Evolutionary conservation across 2,797 vertebrate species (phyloP), one percentile per base, ranked within the genome.

Genomic region (Tauraco hartlaubi): DNA sequence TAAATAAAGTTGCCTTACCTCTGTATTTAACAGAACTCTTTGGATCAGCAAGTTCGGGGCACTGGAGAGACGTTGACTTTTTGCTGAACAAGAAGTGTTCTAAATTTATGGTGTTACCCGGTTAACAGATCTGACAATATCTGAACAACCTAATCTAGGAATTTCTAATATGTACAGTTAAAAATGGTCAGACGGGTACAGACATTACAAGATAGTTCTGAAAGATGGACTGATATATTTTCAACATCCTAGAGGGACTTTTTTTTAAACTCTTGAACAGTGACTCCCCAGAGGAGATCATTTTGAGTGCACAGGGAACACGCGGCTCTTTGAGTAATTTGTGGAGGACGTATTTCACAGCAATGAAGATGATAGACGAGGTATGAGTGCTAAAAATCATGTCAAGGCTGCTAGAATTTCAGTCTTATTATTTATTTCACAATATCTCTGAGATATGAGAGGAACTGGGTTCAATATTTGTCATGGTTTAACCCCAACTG

Each of bases 381-480:
- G 39, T 69, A 82, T 43, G 48, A 92, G 20, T 49, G 51, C 80
- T 93, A 92, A 90, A 96, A 79, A 63, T 86, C 41, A 43, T 35
- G 15, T 79, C 28, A 73, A 88, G 48, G 28, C 31, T 90, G 21
- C 71, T 76, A 76, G 67, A 89, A 84, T 76, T 44, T 66, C 37
- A 78, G 22, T 9, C 29, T 80, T 92, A 78, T 88, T 95, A 90
- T 91, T 96, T 94, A 72, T 92, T 93, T 92, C 88, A 81, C 76
- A 91, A 4, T 85, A 72, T 75, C 21, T 78, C 69, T 55, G 68
- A 64, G 49, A 59, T 69, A 41, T 3, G 11, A 31, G 46, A 74
- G 67, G 37, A 85, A 69, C 9, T 85, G 37, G 19, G 37, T 77
- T 78, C 61, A 58, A 10, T 25, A 20, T 48, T 39, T 41, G 39